Percentiles rank a stretch among this genome's conserved stretches.
These are phyloP conservation scores for Paradoxurus hermaphroditus DNA, from an alignment of 2,113 vertebrate species.

Conservation along the genomic window DNA sequence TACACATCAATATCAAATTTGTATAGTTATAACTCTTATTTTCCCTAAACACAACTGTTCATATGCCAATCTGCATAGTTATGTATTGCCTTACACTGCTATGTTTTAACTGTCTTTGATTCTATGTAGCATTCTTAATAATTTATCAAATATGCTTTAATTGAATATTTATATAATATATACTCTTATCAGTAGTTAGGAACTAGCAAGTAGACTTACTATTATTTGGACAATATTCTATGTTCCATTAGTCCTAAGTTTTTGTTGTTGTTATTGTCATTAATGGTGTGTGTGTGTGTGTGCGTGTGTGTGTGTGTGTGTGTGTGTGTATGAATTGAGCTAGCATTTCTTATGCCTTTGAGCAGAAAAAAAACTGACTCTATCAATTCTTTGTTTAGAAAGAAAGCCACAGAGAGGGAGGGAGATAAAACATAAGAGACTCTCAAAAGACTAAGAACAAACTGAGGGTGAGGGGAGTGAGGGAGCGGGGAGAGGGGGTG, in stretches of 20 bases:
- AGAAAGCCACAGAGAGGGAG: too few species aligned
- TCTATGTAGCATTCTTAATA: background rate
- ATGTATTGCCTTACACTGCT: background rate
- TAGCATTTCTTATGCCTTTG: background rate
- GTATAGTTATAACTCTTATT: background rate
- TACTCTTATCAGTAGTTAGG: background rate
- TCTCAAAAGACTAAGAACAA: too few species aligned
- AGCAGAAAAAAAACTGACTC: background rate
- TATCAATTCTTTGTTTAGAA: background rate
- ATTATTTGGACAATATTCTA: background rate
- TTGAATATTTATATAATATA: background rate
- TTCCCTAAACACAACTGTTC: background rate
- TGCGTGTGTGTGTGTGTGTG: background rate
- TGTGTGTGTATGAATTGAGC: background rate
- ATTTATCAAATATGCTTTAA: slow-evolving; percentile 15
- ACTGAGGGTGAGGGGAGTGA: too few species aligned
- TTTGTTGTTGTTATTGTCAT: background rate
- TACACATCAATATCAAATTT: slow-evolving; percentile 30
- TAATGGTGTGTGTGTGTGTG: background rate
- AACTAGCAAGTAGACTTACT: background rate
- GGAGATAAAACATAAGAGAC: too few species aligned
- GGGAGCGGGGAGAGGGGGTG: too few species aligned
- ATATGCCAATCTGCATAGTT: background rate
- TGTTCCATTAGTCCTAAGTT: background rate
- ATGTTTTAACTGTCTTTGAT: slow-evolving; percentile 15